These are phyloP conservation scores for Erebia aethiops DNA, from an alignment of 2,888 invertebrate species.

Conservation along the genomic window DNA sequence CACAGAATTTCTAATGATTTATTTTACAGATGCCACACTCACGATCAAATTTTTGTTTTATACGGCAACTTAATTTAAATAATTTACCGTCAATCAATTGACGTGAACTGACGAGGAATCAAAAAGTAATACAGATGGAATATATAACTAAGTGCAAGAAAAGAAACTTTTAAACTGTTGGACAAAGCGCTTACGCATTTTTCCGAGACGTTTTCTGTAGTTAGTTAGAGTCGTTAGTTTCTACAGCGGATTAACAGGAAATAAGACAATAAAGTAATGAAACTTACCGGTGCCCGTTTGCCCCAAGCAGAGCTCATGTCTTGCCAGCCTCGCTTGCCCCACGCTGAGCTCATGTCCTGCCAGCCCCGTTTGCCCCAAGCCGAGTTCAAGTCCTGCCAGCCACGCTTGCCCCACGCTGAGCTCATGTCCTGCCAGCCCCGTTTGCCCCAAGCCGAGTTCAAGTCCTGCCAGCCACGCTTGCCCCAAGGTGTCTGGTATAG, in stretches of 20 bases:
- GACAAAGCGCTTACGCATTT: too few species aligned
- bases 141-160: too few species aligned
- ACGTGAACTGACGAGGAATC: too few species aligned
- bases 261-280: slow-evolving; percentile 44
- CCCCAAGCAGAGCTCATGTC: slow-evolving; percentile 73
- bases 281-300: slow-evolving; percentile 75
- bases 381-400: slow-evolving; percentile 75
- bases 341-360: slow-evolving; percentile 78
- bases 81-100: too few species aligned
- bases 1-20: too few species aligned
- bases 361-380: slow-evolving; percentile 85
- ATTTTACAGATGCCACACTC: too few species aligned
- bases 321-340: slow-evolving; percentile 83
- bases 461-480: slow-evolving; percentile 83
- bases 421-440: slow-evolving; percentile 78
- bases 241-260: neutral
- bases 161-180: too few species aligned
- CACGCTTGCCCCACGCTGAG: slow-evolving; percentile 79
- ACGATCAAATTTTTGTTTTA: too few species aligned
- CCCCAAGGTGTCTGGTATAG: slow-evolving; percentile 82
- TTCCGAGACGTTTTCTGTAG: too few species aligned
- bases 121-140: too few species aligned
- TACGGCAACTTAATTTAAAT: too few species aligned
- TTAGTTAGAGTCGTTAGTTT: too few species aligned
- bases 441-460: slow-evolving; percentile 80